Evolutionary conservation across 2,113 vertebrate genomes (phyloP).

Genomic region (Chloropsis hardwickii): DNA sequence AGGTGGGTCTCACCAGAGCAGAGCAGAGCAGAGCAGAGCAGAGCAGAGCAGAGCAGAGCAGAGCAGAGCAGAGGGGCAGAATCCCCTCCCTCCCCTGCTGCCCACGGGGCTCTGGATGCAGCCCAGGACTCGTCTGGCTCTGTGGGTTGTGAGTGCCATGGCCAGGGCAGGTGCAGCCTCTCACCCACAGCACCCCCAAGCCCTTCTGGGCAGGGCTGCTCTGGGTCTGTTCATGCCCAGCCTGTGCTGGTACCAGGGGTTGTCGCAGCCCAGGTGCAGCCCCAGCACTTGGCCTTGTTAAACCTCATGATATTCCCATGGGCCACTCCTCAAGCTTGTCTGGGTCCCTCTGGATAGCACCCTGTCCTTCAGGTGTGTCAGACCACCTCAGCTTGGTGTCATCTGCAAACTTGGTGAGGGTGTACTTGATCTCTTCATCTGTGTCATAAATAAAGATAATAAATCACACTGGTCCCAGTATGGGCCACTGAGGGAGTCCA

Average conservation of each 20-base stretch:
- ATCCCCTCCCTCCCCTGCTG: neutral
- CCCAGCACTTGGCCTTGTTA: neutral
- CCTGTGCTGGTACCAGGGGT: rapidly evolving
- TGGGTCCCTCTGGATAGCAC: neutral
- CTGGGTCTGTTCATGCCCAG: neutral
- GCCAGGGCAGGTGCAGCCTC: neutral
- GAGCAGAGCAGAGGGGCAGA: neutral
- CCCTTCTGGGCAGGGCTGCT: neutral
- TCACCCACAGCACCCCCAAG: neutral
- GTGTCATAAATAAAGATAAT: neutral
- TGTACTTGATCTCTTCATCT: neutral
- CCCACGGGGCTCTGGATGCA: neutral
- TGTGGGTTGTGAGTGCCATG: neutral
- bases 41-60: neutral
- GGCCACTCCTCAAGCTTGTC: rapidly evolving
- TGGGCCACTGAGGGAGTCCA: neutral
- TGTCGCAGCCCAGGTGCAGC: rapidly evolving
- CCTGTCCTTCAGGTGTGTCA: neutral
- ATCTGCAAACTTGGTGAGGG: rapidly evolving
- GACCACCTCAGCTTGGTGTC: neutral
- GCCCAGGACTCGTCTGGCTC: neutral
- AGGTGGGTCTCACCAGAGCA: neutral
- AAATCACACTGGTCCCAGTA: neutral
- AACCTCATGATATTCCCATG: rapidly evolving
- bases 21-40: neutral